Percentiles rank a stretch among this genome's conserved stretches.
phyloP scores from a whole-genome alignment of 2,113 vertebrate species.

The Xenopus borealis region DNA sequence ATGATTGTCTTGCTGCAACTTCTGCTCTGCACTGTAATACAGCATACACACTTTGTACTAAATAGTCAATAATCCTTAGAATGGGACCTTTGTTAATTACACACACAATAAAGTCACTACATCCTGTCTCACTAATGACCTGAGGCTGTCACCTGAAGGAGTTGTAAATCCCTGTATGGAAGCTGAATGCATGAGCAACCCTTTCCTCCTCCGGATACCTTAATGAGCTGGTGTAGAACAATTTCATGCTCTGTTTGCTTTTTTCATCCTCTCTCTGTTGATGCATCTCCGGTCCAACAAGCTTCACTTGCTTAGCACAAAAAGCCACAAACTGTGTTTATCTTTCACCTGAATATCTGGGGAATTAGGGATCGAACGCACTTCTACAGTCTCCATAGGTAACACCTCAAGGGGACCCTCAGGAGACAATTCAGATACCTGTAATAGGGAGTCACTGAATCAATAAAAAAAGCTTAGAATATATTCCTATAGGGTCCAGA shows the following conservation, averaged over 20 bases:
- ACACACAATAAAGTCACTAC: neutral
- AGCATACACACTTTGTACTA: no score
- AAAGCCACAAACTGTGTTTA: constrained; percentile 30
- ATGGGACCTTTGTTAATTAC: neutral
- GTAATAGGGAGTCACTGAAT: no score
- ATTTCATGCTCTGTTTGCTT: constrained; percentile 37
- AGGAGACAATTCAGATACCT: no score
- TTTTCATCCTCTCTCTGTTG: constrained; percentile 15
- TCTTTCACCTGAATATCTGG: constrained; percentile 17
- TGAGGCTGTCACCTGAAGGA: constrained; percentile 5
- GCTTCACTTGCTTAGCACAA: constrained; percentile 28
- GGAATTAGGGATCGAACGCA: neutral
- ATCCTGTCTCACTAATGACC: neutral
- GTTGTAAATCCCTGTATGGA: constrained; percentile 8
- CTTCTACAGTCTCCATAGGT: no score
- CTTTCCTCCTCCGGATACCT: constrained; percentile 4
- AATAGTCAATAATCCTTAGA: no score
- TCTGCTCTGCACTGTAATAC: no score
- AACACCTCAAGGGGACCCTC: neutral
- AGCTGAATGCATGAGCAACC: constrained; percentile 15
- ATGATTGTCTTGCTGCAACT: no score
- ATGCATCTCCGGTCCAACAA: constrained; percentile 3
- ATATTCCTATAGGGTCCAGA: no score
- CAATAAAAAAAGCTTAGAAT: no score
- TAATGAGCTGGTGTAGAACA: constrained; percentile 33